Base-by-base conservation (phyloP, 2,888 invertebrate genomes). In the Leucozona laternaria region DNA sequence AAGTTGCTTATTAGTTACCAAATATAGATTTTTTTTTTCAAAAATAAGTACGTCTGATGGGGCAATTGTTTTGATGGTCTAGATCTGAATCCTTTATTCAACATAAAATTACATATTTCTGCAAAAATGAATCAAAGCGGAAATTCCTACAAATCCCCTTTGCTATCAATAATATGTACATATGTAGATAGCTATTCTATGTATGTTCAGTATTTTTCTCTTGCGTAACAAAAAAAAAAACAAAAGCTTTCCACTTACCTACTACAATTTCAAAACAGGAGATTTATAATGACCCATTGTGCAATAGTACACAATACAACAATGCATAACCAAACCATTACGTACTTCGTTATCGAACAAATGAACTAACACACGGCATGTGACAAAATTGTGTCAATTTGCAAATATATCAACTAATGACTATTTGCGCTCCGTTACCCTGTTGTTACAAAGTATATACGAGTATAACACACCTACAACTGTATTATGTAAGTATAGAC, bases 321-420 rank as follows among this genome's bases (percentile, higher is more conserved):
- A 17, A 5, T 40, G 37, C 13, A 4, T 37, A 22, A 37, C 58
- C 31, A 31, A 31, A 6, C 7, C 31, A 22, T 22, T 40, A 40
- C 60, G 60, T 60, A 22, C 37, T 10, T 22, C 22, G 40, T 60
- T 60, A 40, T 60, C 37, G 13, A 34, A 58, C 20, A 57, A 34
- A 57, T 10, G 6, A 40, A 40, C 15, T 40, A 15, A 40, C 60
- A 22, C 58, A 22, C 22, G 11, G 25, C 4, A 15, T 58, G 13
- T 40, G 37, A 37, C 17, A 6, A 40, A 37, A 22, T 22, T 60
- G 37, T 60, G 22, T 40, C 60, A 60, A 60, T 60, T 60, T 60
- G 37, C 40, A 40, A 60, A 60, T 22, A 20, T 17, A 60, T 40
- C 60, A 40, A 37, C 60, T 60, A 60, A 60, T 60, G 60, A 60